Evolutionary conservation across 2,888 invertebrate species (phyloP), one percentile per base, ranked within the genome.

Genomic region (Trachelus troglodyta): DNA sequence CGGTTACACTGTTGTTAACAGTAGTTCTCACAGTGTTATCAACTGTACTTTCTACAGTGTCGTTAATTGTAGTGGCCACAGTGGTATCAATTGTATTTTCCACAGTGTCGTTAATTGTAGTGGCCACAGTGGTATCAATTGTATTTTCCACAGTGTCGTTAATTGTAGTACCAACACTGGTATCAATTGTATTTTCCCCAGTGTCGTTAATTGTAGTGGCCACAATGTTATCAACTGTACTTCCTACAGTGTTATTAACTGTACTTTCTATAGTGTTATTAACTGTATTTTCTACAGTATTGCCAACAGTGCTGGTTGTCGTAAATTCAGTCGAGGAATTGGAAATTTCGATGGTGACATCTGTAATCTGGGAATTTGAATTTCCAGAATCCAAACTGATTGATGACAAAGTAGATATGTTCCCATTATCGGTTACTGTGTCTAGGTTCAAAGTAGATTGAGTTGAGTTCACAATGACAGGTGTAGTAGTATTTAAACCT

Each of bases 231-330:
- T 74, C 40, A 35, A 68, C 75, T 34, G 79, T 78, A 23, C 75
- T 79, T 74, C 80, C 81, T 0, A 74, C 71, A 81, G 40, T 12
- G 76, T 76, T 3, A 83, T 35, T 79, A 33, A 40, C 76, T 31
- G 80, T 79, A 23, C 76, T 79, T 74, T 80, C 81, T 0, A 74
- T 69, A 81, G 69, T 12, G 76, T 75, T 4, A 84, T 35, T 79
- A 33, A 81, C 75, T 69, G 74, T 78, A 33, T 76, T 69, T 33
- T 71, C 40, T 6, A 73, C 35, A 34, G 79, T 12, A 31, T 33
- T 75, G 9, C 80, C 56, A 23, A 56, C 9, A 71, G 12, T 23
- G 11, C 30, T 23, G 71, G 4, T 71, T 34, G 31, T 34, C 9
- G 30, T 34, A 71, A 34, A 34, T 31, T 71, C 31, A 33, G 34